These are phyloP conservation scores for Aix galericulata DNA, from an alignment of 2,113 vertebrate genomes.

Conservation along the genomic window DNA sequence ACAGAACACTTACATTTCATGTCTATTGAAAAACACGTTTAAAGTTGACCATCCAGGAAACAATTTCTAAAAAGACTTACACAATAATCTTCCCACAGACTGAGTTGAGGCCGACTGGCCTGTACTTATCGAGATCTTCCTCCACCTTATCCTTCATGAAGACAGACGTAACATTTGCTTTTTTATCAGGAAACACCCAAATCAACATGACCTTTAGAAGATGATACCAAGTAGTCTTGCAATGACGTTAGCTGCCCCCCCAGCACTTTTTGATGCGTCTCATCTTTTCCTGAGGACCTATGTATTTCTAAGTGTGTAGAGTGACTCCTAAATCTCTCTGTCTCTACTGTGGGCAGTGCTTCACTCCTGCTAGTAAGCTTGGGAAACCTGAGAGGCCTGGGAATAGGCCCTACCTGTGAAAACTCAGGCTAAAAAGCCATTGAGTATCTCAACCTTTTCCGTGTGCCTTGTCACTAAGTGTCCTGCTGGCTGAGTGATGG, in stretches of 20 bases:
- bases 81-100: not conserved
- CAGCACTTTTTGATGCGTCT: not conserved
- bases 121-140: not conserved
- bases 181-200: not conserved
- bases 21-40: not conserved
- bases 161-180: not conserved
- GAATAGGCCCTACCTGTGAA: not conserved
- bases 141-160: not conserved
- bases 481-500: not conserved
- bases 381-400: not conserved
- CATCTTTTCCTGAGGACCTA: not conserved
- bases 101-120: not conserved
- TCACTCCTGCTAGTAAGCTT: not conserved
- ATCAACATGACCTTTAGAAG: not conserved
- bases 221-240: not conserved
- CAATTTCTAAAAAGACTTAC: not conserved
- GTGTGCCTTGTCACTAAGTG: not conserved
- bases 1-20: not conserved
- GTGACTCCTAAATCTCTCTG: not conserved
- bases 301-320: not conserved
- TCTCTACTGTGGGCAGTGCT: not conserved
- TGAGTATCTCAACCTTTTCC: not conserved
- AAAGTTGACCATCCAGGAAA: not conserved
- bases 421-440: not conserved
- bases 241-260: not conserved